Conservation (phyloP, 2,888 invertebrate species). For the Stenchaetothrips biformis region DNA sequence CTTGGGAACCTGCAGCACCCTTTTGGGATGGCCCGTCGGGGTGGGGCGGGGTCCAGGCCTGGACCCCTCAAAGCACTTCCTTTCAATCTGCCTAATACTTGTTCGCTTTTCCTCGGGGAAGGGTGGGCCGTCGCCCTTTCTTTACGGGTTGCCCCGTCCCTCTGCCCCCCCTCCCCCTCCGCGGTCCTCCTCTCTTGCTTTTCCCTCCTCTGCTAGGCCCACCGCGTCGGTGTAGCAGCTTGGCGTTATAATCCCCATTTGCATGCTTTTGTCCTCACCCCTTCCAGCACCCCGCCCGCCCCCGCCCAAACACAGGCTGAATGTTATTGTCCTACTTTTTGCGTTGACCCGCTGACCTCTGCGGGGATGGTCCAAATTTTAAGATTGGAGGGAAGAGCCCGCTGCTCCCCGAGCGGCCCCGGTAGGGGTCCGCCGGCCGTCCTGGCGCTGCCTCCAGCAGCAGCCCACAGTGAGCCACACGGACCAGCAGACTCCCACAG, state of each 20-base stretch:
- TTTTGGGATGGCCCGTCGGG: background rate
- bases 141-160: background rate
- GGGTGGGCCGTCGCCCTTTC: background rate
- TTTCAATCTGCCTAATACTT: slow-evolving; percentile 24
- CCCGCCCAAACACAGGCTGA: background rate
- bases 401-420: too few relatives aligned
- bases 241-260: slow-evolving; percentile 21
- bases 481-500: too few relatives aligned
- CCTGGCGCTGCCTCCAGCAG: too few relatives aligned
- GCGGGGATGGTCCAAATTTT: too few relatives aligned
- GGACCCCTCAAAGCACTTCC: slow-evolving; percentile 1
- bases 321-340: too few relatives aligned
- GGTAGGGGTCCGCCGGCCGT: too few relatives aligned
- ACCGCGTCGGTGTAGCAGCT: background rate
- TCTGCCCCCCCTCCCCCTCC: background rate
- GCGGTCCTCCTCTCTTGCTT: background rate
- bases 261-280: slow-evolving; percentile 13
- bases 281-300: background rate
- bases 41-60: background rate
- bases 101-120: background rate
- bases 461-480: too few relatives aligned
- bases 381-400: too few relatives aligned
- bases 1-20: too few relatives aligned
- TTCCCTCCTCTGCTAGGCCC: background rate
- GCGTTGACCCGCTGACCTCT: too few relatives aligned